Evolutionary conservation across 2,888 invertebrate species (phyloP).

Genomic region (Nesidiocoris tenuis): DNA sequence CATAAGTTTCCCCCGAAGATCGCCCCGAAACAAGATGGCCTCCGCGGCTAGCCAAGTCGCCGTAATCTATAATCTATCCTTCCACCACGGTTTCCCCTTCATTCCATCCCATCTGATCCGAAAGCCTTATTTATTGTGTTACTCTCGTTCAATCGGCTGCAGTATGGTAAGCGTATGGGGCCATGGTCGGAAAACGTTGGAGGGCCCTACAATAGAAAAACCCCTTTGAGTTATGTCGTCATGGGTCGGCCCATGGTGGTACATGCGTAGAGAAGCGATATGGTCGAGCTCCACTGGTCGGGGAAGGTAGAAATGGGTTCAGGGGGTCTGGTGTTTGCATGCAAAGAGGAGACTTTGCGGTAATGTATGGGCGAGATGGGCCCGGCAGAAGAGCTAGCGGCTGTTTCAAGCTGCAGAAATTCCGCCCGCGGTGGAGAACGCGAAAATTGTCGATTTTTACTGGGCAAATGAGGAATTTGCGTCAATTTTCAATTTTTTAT

Average conservation of each 20-base stretch:
- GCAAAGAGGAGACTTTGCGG: not conserved
- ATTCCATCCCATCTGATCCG: not conserved
- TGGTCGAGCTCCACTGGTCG: no score
- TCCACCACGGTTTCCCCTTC: not conserved
- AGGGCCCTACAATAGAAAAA: conserved; percentile 35
- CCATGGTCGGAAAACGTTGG: not conserved
- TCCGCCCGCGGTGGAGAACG: not conserved
- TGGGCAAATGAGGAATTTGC: no score
- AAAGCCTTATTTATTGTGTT: conserved; percentile 30
- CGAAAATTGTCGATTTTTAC: no score
- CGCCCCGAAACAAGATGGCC: not conserved
- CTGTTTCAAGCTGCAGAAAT: not conserved
- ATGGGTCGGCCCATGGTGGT: not conserved
- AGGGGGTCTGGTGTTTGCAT: not conserved
- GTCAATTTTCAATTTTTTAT: no score
- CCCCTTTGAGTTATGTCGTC: conserved; percentile 41
- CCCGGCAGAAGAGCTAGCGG: not conserved
- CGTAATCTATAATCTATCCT: conserved; percentile 32
- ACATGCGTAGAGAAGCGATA: not conserved
- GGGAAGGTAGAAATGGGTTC: not conserved
- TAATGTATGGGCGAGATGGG: not conserved
- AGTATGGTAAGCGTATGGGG: not conserved
- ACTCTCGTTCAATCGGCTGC: conserved; percentile 15
- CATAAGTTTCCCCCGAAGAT: not conserved
- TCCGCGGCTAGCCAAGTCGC: not conserved